Base-by-base conservation (phyloP, 1,140 invertebrate species). In the Brachionus manjavacas region DNA sequence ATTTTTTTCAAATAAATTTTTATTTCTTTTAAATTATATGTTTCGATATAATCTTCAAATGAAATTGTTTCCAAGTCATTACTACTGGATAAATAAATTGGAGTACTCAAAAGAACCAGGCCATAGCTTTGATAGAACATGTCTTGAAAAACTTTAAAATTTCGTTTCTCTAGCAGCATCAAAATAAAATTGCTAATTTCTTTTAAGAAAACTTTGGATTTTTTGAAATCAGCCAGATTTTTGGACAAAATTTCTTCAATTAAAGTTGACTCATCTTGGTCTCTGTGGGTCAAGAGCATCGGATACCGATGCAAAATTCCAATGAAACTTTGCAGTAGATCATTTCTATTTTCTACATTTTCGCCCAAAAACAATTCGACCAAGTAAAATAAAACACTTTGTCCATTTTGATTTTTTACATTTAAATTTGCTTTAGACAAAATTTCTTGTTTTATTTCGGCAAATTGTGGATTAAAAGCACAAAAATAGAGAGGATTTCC, bases 121-220 rank as follows among this genome's bases (percentile, higher is more conserved):
- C 52, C 52, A 64, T 81, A 81, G 60, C 52, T 64, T 41, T 68
- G 35, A 46, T 81, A 81, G 20, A 81, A 20, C 79, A 81, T 81
- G 2, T 60, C 79, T 68, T 81, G 79, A 46, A 81, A 43, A 0
- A 68, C n/a, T 9, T 25, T 20, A 81, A 64, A 81, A 46, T 81
- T 68, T 11, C 31, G n/a, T 4, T 64, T 43, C n/a, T 43, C 35
- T 3, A 81, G 23, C 7, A 81, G 16, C 7, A 28, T 31, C 9
- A 81, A 43, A 14, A 46, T 35, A 46, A 60, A 68, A 43, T 60
- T 20, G 52, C 79, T 68, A 11, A 81, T 81, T 64, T 81, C 39
- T 41, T 64, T 68, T 12, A 81, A 11, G 43, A 81, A 64, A 23
- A 39, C 16, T 3, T 14, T 41, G 3, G 14, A 60, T 8, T 39